Evolutionary conservation across 2,113 vertebrate species (phyloP).

Genomic region (Neolamprologus variostigma): DNA sequence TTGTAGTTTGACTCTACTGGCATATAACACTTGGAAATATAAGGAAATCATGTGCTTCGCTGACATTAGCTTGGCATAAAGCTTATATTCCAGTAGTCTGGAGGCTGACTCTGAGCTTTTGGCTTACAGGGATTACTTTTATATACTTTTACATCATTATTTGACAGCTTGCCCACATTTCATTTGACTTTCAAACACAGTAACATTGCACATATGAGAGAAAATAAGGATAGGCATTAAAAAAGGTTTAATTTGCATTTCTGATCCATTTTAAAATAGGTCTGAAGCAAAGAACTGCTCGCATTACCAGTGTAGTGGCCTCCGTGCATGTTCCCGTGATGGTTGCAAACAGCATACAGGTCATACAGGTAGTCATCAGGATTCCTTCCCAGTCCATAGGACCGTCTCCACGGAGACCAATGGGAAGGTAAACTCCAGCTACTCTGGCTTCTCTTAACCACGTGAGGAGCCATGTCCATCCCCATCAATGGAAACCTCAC

Average conservation of each 20-base stretch:
- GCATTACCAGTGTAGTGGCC: constrained; percentile 89
- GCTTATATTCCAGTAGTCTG: background rate
- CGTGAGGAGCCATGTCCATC: constrained; percentile 97
- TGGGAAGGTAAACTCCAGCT: constrained; percentile 97
- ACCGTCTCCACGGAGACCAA: constrained; percentile 95
- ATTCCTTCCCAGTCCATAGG: constrained; percentile 89
- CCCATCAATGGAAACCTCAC: constrained; percentile 87
- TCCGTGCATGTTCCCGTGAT: constrained; percentile 97
- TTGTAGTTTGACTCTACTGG: background rate
- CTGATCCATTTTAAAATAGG: background rate
- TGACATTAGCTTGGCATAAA: background rate
- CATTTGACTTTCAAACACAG: background rate
- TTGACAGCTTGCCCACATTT: background rate
- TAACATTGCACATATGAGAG: background rate
- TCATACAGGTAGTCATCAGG: constrained; percentile 96
- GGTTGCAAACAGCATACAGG: constrained; percentile 97
- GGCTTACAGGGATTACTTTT: background rate
- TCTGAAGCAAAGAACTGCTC: background rate
- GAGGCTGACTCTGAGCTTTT: background rate
- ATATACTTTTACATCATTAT: background rate
- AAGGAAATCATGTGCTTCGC: background rate
- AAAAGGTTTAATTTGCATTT: background rate
- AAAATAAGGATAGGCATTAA: background rate
- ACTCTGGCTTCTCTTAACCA: constrained; percentile 96
- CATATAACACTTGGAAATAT: background rate